phyloP scores from a whole-genome alignment of 2,113 vertebrate species.

The Dicentrarchus labrax region DNA sequence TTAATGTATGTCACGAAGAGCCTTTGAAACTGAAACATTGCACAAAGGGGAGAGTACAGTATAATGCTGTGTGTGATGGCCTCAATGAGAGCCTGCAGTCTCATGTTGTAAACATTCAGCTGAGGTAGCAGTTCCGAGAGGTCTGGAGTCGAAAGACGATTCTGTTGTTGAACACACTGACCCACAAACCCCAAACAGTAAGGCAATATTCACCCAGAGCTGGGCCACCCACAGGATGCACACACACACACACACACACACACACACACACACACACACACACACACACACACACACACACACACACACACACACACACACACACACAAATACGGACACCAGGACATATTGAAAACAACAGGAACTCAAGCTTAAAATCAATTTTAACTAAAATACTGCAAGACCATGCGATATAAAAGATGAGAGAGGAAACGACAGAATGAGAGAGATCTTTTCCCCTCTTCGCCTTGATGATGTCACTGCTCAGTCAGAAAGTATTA shows the following conservation, averaged over 20 bases:
- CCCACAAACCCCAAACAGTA: conserved; percentile 52
- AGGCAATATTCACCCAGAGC: conserved; percentile 28
- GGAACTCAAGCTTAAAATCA: conserved; percentile 36
- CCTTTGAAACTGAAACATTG: neutral
- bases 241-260: neutral
- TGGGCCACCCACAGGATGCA: conserved; percentile 32
- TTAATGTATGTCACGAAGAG: neutral
- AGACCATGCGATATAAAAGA: neutral
- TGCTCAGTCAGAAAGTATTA: conserved; percentile 29
- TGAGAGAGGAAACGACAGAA: neutral
- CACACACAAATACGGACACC: neutral
- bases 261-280: neutral
- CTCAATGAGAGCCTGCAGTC: conserved; percentile 14
- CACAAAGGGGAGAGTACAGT: neutral
- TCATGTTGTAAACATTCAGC: conserved; percentile 43
- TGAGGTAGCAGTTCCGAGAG: conserved; percentile 47
- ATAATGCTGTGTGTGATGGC: neutral
- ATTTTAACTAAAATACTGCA: conserved; percentile 2
- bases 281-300: neutral
- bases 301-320: neutral
- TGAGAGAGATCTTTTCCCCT: neutral
- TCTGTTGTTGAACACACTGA: conserved; percentile 48
- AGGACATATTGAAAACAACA: conserved; percentile 13
- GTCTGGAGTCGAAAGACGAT: conserved; percentile 16
- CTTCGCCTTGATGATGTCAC: neutral